phyloP scores from a whole-genome alignment of 2,888 invertebrate genomes.

The Acrobasis suavella region DNA sequence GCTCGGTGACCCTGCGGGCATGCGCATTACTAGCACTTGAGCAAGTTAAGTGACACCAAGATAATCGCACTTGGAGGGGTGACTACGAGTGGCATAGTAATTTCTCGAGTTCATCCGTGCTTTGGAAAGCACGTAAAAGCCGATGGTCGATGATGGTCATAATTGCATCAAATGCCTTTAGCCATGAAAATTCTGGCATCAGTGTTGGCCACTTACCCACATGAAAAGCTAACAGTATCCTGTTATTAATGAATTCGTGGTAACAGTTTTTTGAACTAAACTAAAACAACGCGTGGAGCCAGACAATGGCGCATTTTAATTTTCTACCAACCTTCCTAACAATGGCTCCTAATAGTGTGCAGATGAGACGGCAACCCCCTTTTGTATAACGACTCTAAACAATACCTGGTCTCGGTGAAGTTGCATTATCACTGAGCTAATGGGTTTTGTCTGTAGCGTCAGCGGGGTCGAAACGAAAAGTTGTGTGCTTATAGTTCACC shows the following conservation, averaged over 20 bases:
- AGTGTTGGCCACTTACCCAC: too few relatives aligned
- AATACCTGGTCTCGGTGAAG: slow-evolving; percentile 76
- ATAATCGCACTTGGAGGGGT: too few relatives aligned
- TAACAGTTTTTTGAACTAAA: slow-evolving; percentile 43
- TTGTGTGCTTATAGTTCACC: slow-evolving; percentile 51
- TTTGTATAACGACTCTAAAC: slow-evolving; percentile 68
- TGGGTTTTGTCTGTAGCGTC: slow-evolving; percentile 75
- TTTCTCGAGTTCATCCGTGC: too few relatives aligned
- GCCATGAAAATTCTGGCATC: too few relatives aligned
- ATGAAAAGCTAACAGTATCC: too few relatives aligned
- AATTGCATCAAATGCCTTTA: too few relatives aligned
- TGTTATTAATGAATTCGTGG: neutral
- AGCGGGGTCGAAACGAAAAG: slow-evolving; percentile 58
- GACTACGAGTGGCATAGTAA: too few relatives aligned
- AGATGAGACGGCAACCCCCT: slow-evolving; percentile 74
- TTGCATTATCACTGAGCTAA: slow-evolving; percentile 79
- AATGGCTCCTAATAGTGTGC: slow-evolving; percentile 74
- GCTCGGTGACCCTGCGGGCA: too few relatives aligned
- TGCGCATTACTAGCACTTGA: too few relatives aligned
- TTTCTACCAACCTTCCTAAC: slow-evolving; percentile 70
- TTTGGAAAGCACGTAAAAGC: too few relatives aligned
- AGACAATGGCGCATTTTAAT: slow-evolving; percentile 80
- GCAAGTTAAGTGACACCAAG: too few relatives aligned
- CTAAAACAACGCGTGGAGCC: slow-evolving; percentile 60
- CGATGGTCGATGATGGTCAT: too few relatives aligned